These are phyloP conservation scores for Daubentonia madagascariensis DNA, from an alignment of 2,113 vertebrate species.

Conservation along the genomic window DNA sequence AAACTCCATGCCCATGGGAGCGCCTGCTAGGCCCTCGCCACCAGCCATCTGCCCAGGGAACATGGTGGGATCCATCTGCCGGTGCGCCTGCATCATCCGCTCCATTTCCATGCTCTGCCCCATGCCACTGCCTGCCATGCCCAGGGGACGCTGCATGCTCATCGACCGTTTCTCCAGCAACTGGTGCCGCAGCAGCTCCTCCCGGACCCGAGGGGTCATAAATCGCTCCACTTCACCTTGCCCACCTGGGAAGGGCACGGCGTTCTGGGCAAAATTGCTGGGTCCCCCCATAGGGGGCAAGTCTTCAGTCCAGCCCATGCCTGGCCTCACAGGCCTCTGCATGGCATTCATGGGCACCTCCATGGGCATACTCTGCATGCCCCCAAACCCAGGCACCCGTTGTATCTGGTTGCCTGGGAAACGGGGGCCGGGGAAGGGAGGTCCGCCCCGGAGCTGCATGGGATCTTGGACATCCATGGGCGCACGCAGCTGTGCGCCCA, in stretches of 20 bases:
- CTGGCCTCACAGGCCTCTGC: slow-evolving; percentile 87
- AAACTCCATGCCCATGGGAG: slow-evolving; percentile 90
- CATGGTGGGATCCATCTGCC: slow-evolving; percentile 87
- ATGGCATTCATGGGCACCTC: slow-evolving; percentile 90
- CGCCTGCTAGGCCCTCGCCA: slow-evolving; percentile 77
- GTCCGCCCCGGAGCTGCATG: slow-evolving; percentile 86
- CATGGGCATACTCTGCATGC: slow-evolving; percentile 89
- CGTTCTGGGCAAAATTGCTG: slow-evolving; percentile 86
- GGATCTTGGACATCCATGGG: slow-evolving; percentile 87
- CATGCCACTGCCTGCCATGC: slow-evolving; percentile 81
- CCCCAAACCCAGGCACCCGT: slow-evolving; percentile 86
- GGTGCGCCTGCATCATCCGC: slow-evolving; percentile 87
- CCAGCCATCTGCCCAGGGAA: slow-evolving; percentile 84
- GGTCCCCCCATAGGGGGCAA: slow-evolving; percentile 89
- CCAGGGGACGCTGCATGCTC: slow-evolving; percentile 87
- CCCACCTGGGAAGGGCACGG: slow-evolving; percentile 85
- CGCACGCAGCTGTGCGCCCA: slow-evolving; percentile 85
- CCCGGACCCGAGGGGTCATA: slow-evolving; percentile 87
- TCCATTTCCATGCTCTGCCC: slow-evolving; percentile 91
- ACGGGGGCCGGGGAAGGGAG: slow-evolving; percentile 83
- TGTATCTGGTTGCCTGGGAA: slow-evolving; percentile 91
- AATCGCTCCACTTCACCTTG: slow-evolving; percentile 91
- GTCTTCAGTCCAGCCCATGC: slow-evolving; percentile 94
- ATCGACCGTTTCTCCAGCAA: slow-evolving; percentile 91
- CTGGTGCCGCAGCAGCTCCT: slow-evolving; percentile 94